Conservation (phyloP, 1,140 invertebrate genomes). For the Lycorma delicatula region DNA sequence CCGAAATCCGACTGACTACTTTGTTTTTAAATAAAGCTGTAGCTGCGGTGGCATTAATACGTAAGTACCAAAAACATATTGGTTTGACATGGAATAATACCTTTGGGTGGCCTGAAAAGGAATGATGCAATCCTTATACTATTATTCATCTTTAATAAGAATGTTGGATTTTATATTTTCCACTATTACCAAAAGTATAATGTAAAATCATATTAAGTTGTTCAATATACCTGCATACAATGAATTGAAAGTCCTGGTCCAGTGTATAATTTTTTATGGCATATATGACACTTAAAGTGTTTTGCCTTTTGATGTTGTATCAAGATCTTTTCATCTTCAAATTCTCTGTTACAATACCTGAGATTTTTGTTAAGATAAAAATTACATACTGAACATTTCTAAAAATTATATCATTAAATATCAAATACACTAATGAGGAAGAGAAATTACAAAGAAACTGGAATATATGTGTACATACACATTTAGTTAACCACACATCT, state of each 20-base stretch:
- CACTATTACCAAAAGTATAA: too few relatives aligned
- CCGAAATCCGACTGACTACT: too few relatives aligned
- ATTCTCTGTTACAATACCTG: constrained; percentile 86
- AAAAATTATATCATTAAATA: constrained; percentile 6
- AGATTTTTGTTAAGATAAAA: constrained; percentile 39
- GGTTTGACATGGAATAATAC: too few relatives aligned
- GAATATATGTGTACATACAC: background rate
- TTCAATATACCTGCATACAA: constrained; percentile 96
- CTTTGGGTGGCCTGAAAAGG: too few relatives aligned
- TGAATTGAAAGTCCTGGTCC: constrained; percentile 97
- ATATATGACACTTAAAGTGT: constrained; percentile 99
- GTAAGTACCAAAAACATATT: too few relatives aligned
- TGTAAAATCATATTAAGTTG: too few relatives aligned
- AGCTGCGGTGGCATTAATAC: too few relatives aligned
- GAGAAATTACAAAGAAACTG: background rate
- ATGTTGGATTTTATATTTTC: too few relatives aligned
- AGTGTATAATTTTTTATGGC: constrained; percentile 98
- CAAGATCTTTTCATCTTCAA: constrained; percentile 99
- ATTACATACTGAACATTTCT: background rate
- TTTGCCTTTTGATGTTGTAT: constrained; percentile 99
- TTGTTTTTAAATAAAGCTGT: too few relatives aligned
- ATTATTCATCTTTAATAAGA: too few relatives aligned
- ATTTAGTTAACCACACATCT: background rate
- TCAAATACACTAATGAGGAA: background rate
- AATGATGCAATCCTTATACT: too few relatives aligned